Evolutionary conservation across 2,113 vertebrate species (phyloP), one percentile per base, ranked within the genome.

Genomic region (Scomber colias): DNA sequence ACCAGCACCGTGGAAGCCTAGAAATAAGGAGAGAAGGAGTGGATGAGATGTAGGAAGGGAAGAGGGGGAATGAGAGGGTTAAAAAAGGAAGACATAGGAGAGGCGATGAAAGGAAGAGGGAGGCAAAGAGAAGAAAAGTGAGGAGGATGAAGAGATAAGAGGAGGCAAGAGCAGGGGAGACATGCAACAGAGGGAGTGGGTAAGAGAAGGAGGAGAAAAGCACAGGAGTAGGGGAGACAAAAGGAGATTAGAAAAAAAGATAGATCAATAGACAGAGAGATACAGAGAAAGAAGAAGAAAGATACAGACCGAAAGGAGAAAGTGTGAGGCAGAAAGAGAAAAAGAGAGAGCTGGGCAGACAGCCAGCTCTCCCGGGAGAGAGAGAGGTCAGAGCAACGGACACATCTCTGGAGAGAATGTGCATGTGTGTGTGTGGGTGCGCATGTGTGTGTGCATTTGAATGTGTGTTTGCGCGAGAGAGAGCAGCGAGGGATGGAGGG

Each of bases 331-430:
- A 83, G 69, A 67, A 71, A 55, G 81, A 67, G 77, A 60, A 73
- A 82, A 56, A 73, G 69, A 71, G 78, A 83, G 79, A 84, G 70
- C 66, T 27, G 84, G 89, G 89, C 89, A 87, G 83, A 87, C 85
- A 83, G 90, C 90, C 92, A 90, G 83, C 66, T 64, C 84, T 90
- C 90, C 88, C 84, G 85, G 89, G 90, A 86, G 82, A 75, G 84
- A 85, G 92, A 86, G 86, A 93, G 92, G 92, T 93, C 92, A 93
- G 89, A 91, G 79, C 89, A 90, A 85, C 67, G 91, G 91, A 89
- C 92, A 90, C 65, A 74, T 93, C 91, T 92, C 90, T 70, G 71
- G 90, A 90, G 90, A 81, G 63, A n/a, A 2, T 60, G 53, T 84
- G 87, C 74, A 80, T 81, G 85, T 74, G 85, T 40, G 72, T 56